Percentiles rank a stretch among this genome's conserved stretches.
These are phyloP conservation scores for Druceiella hillmani DNA, from an alignment of 2,888 invertebrate genomes.

Conservation along the genomic window DNA sequence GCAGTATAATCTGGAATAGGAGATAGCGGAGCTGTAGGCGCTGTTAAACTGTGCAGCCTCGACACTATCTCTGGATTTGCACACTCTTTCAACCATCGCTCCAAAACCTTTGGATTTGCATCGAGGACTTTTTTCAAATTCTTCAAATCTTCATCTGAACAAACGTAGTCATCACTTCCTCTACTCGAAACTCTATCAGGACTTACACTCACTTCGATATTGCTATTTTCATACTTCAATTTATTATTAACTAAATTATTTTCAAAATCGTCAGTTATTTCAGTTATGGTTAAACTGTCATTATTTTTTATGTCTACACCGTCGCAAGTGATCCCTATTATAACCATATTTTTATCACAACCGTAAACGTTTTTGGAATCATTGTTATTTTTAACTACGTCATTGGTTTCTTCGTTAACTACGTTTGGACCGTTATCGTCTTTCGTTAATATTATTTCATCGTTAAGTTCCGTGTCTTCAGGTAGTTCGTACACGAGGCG, in stretches of 20 bases:
- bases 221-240: slow-evolving; percentile 37
- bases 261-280: too few relatives aligned
- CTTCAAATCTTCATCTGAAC: slow-evolving; percentile 40
- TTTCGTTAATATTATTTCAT: too few relatives aligned
- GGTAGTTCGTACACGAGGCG: slow-evolving; percentile 47
- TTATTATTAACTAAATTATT: slow-evolving; percentile 38
- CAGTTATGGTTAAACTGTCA: too few relatives aligned
- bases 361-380: too few relatives aligned
- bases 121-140: slow-evolving; percentile 40
- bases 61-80: slow-evolving; percentile 62
- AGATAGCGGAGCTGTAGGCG: slow-evolving; percentile 33
- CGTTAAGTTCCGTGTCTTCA: slow-evolving; percentile 39
- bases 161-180: slow-evolving; percentile 32
- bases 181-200: slow-evolving; percentile 37
- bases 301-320: too few relatives aligned
- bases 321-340: too few relatives aligned
- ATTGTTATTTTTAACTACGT: too few relatives aligned
- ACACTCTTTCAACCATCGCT: slow-evolving; percentile 72
- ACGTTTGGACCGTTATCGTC: too few relatives aligned
- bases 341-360: too few relatives aligned
- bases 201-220: slow-evolving; percentile 40
- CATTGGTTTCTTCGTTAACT: too few relatives aligned
- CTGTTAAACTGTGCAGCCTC: slow-evolving; percentile 53
- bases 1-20: slow-evolving; percentile 48
- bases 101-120: slow-evolving; percentile 60